Evolutionary conservation across 2,113 vertebrate species (phyloP).

Genomic region (Rhinoptilus africanus): DNA sequence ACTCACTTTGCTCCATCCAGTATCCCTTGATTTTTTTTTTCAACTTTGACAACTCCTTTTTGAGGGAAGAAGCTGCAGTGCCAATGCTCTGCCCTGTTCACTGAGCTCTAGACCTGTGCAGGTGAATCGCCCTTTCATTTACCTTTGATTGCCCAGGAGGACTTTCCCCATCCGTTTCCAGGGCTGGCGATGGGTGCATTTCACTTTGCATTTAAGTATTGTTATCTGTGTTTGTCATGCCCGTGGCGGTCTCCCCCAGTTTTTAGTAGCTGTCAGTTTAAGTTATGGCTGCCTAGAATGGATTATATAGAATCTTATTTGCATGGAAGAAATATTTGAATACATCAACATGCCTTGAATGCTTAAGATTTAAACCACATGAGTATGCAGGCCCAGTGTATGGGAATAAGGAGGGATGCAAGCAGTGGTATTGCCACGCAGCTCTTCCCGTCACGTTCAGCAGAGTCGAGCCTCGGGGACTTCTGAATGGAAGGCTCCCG

Average conservation of each 20-base stretch:
- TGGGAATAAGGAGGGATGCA: neutral
- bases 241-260: neutral
- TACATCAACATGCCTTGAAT: neutral
- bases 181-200: neutral
- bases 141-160: neutral
- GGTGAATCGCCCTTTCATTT: neutral
- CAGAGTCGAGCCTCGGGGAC: neutral
- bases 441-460: neutral
- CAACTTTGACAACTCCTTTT: neutral
- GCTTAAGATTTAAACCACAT: neutral
- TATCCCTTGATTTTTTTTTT: neutral
- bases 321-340: conserved; percentile 7
- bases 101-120: neutral
- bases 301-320: neutral
- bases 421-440: neutral
- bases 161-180: neutral
- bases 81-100: neutral
- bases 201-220: neutral
- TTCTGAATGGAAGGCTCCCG: neutral
- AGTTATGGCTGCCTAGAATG: neutral
- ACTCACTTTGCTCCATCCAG: neutral
- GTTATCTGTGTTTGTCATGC: neutral
- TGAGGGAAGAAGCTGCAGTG: neutral
- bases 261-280: conserved; percentile 33
- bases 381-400: neutral